These are phyloP conservation scores for Lasaia peninsularis DNA, from an alignment of 1,140 invertebrate species.

Conservation along the genomic window DNA sequence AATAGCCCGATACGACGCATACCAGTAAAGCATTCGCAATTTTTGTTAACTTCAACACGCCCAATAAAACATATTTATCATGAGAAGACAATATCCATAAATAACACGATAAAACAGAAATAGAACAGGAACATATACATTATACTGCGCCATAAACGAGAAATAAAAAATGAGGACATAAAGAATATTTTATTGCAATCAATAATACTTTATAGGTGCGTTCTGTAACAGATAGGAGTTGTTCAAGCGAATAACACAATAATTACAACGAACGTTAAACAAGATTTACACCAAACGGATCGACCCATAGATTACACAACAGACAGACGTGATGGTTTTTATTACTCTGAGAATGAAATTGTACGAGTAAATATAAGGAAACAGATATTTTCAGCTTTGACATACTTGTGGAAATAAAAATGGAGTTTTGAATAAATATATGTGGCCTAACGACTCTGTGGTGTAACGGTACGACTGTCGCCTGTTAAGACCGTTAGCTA, in stretches of 20 bases:
- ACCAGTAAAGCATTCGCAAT: too few relatives aligned
- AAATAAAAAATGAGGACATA: constrained; percentile 58
- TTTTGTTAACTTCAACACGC: not conserved
- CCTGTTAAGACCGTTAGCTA: too few relatives aligned
- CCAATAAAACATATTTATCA: not conserved
- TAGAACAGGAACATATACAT: constrained; percentile 39
- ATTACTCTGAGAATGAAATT: too few relatives aligned
- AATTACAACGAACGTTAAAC: constrained; percentile 62
- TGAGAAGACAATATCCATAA: not conserved
- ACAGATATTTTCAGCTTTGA: too few relatives aligned
- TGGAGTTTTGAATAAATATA: too few relatives aligned
- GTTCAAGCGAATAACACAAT: constrained; percentile 64
- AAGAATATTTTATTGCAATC: constrained; percentile 66
- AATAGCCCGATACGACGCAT: too few relatives aligned
- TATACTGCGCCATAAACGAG: constrained; percentile 42
- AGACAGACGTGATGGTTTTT: not conserved
- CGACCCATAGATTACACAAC: not conserved
- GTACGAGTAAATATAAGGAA: too few relatives aligned
- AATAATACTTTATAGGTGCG: constrained; percentile 69
- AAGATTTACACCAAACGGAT: constrained; percentile 57
- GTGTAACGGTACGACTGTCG: too few relatives aligned
- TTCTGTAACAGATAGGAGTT: constrained; percentile 65
- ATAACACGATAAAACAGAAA: constrained; percentile 17
- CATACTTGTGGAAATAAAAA: too few relatives aligned
- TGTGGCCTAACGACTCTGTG: too few relatives aligned